phyloP scores from a whole-genome alignment of 1,140 invertebrate species.

The Trichoplusia ni region DNA sequence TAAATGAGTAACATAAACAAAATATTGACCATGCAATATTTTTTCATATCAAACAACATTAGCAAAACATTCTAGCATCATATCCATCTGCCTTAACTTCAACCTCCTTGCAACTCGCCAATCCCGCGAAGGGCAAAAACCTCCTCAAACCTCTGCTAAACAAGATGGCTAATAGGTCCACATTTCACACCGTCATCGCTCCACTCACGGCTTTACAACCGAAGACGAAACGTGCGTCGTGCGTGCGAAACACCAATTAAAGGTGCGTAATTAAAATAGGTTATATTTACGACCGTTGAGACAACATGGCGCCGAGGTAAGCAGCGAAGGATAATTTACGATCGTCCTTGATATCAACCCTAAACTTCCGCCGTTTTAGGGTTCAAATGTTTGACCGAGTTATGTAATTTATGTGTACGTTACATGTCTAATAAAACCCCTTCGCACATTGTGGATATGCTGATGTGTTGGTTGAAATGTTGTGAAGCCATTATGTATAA shows the following conservation, averaged over 20 bases:
- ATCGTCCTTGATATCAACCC: conserved; percentile 65
- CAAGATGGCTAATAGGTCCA: not conserved
- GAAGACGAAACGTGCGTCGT: conserved; percentile 28
- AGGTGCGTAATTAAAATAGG: conserved; percentile 69
- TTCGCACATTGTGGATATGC: conserved; percentile 14
- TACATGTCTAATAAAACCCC: conserved; percentile 24
- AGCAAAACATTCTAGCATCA: too few species aligned
- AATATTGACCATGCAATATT: too few species aligned
- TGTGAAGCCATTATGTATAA: too few species aligned
- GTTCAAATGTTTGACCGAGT: conserved; percentile 43
- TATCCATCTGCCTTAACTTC: too few species aligned
- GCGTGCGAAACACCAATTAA: conserved; percentile 65
- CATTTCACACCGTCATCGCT: not conserved
- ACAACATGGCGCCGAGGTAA: conserved; percentile 60
- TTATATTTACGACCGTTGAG: conserved; percentile 70
- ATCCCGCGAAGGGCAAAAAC: too few species aligned
- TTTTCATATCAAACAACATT: too few species aligned
- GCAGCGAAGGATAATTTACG: conserved; percentile 55
- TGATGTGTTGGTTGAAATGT: too few species aligned
- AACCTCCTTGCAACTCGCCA: too few species aligned
- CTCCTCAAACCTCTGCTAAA: too few species aligned
- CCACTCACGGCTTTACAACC: conserved; percentile 23
- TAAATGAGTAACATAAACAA: too few species aligned
- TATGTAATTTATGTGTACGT: conserved; percentile 39
- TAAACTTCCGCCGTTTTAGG: conserved; percentile 47